Evolutionary conservation across 2,113 vertebrate species (phyloP).

Genomic region (Tragelaphus buxtoni): DNA sequence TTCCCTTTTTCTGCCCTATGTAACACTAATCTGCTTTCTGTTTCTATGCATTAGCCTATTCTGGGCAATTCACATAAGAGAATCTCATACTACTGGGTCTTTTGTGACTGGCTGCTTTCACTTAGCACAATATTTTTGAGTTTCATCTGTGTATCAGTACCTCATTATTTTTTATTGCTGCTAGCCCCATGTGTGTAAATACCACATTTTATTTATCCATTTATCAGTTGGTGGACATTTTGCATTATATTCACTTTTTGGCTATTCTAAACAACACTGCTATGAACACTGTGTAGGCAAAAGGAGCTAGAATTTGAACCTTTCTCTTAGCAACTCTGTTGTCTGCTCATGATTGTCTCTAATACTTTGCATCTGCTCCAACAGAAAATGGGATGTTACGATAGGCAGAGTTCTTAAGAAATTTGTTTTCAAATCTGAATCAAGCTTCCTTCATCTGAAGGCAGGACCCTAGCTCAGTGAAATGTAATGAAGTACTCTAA

Average conservation of each 20-base stretch:
- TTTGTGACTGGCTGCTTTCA: not conserved
- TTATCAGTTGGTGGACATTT: not conserved
- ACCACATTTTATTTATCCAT: not conserved
- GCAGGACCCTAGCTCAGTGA: not conserved
- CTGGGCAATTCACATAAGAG: not conserved
- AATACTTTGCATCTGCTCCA: not conserved
- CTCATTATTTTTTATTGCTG: not conserved
- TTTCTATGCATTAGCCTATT: not conserved
- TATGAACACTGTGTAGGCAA: not conserved
- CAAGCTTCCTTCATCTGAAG: not conserved
- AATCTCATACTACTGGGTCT: not conserved
- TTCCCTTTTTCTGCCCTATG: too few species aligned
- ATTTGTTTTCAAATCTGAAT: not conserved
- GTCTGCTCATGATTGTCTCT: not conserved
- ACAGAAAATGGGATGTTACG: not conserved
- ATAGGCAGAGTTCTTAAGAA: not conserved
- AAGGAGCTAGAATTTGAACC: not conserved
- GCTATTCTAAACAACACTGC: not conserved
- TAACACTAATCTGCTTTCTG: not conserved
- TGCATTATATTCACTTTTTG: not conserved
- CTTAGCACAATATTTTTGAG: not conserved
- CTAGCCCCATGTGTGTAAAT: not conserved
- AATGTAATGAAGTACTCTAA: not conserved
- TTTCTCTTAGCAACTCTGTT: not conserved
- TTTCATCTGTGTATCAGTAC: not conserved